Conservation (phyloP, 2,113 vertebrate species). For the Platycercus adscitus region DNA sequence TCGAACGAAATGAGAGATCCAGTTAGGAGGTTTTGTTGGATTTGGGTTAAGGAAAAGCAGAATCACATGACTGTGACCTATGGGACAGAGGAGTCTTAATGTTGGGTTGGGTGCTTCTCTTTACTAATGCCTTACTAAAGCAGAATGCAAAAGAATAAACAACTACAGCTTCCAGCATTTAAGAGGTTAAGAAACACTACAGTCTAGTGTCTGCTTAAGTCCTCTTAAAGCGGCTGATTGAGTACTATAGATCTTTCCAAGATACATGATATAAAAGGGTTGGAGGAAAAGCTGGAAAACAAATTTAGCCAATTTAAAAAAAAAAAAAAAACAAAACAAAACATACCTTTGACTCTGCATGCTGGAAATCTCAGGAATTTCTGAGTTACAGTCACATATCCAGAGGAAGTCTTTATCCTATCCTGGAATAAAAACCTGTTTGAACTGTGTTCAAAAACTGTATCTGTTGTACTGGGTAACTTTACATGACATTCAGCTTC, state of each 20-base stretch:
- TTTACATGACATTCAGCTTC: not conserved
- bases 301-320: not conserved
- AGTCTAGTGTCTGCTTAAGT: not conserved
- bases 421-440: not conserved
- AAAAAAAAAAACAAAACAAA: not conserved
- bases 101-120: not conserved
- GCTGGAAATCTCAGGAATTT: not conserved
- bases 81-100: not conserved
- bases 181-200: not conserved
- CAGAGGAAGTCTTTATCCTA: not conserved
- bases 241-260: not conserved
- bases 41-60: not conserved
- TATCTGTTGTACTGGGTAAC: not conserved
- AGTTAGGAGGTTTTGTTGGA: not conserved
- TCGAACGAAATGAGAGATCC: not conserved
- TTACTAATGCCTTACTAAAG: not conserved
- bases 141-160: not conserved
- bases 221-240: not conserved
- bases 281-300: not conserved
- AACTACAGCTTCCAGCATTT: not conserved
- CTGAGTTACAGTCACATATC: not conserved
- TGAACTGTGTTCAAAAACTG: not conserved
- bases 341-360: not conserved
- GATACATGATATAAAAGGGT: not conserved
- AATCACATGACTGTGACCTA: not conserved